Conservation (phyloP, 2,113 vertebrate genomes). For the Nematolebias whitei region DNA sequence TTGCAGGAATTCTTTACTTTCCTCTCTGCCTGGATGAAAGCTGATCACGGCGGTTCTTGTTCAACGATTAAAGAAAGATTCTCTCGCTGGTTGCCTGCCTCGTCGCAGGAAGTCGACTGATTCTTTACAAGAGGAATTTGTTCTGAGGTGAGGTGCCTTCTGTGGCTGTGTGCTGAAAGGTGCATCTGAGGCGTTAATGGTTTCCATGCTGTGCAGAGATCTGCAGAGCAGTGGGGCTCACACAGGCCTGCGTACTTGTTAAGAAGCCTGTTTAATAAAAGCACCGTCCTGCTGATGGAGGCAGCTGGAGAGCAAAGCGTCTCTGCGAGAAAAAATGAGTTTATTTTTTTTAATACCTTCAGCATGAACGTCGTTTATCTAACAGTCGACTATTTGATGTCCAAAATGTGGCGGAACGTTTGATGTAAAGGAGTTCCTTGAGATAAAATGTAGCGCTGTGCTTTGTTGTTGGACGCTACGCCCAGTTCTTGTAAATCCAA, state of each 20-base stretch:
- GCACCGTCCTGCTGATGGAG: slow-evolving; percentile 36
- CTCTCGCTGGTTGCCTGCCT: slow-evolving; percentile 11
- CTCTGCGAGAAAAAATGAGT: slow-evolving; percentile 27
- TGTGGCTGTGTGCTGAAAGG: neutral
- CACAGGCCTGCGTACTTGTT: slow-evolving; percentile 11
- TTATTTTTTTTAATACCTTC: slow-evolving; percentile 8
- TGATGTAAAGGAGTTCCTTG: neutral
- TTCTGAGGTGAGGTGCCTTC: slow-evolving; percentile 16
- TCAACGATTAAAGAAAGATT: neutral
- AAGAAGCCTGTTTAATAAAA: slow-evolving; percentile 33
- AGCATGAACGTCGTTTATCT: slow-evolving; percentile 6
- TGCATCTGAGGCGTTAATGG: slow-evolving; percentile 35
- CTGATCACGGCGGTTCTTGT: neutral
- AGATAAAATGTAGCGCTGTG: neutral
- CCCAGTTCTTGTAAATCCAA: slow-evolving; percentile 11
- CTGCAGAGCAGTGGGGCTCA: slow-evolving; percentile 17
- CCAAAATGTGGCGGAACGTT: neutral
- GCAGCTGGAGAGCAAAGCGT: slow-evolving; percentile 18
- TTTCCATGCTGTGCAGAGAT: slow-evolving; percentile 36
- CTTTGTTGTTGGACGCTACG: neutral
- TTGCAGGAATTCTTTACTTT: neutral
- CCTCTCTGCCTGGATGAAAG: neutral
- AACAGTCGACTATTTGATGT: slow-evolving; percentile 6
- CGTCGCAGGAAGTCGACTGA: slow-evolving; percentile 40
- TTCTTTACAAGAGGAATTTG: slow-evolving; percentile 30